Evolutionary conservation across 2,113 vertebrate species (phyloP), one percentile per base, ranked within the genome.

Genomic region (Excalfactoria chinensis): DNA sequence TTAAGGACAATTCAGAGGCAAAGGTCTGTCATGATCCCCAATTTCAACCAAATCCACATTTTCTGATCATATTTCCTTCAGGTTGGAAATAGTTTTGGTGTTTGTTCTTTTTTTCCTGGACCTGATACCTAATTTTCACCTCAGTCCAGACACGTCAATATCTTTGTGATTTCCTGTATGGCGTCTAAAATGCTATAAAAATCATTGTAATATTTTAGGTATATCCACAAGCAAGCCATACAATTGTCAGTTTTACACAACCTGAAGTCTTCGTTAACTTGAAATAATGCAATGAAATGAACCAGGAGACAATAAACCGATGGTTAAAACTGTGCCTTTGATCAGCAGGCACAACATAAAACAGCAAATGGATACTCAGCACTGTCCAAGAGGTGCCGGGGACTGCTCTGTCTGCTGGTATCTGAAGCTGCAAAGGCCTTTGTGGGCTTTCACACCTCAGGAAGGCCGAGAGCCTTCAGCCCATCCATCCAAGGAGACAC

Each of bases 21-120:
- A 84, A 71, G 6, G 35, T 51, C 55, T 56, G 26, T 14, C 22
- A 37, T 22, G 5, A 59, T 67, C 32, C 28, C n/a, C 0, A 63
- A 10, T 89, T 89, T 84, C 43, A 87, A 41, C 9, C 84, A 81
- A 84, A 71, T 8, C 19, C 28, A 6, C 12, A 55, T 56, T 63
- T 78, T 64, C n/a, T 56, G 51, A 46, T 44, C 5, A 6, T 75
- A 59, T 35, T 95, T 93, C 1, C 2, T 40, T 66, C 77, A 46
- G 46, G 62, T 2, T 0, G 8, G 74, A 88, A 69, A 55, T 7
- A 48, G 1, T 4, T 2, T 0, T 53, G 16, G 26, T 53, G 26
- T 28, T 26, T n/a, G n/a, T n/a, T n/a, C n/a, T 5, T 5, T 18
- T 40, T 69, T 89, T 40, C 23, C 23, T 48, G 41, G 18, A 64